phyloP scores from a whole-genome alignment of 2,888 invertebrate species.

The Acanthococcus lagerstroemiae region DNA sequence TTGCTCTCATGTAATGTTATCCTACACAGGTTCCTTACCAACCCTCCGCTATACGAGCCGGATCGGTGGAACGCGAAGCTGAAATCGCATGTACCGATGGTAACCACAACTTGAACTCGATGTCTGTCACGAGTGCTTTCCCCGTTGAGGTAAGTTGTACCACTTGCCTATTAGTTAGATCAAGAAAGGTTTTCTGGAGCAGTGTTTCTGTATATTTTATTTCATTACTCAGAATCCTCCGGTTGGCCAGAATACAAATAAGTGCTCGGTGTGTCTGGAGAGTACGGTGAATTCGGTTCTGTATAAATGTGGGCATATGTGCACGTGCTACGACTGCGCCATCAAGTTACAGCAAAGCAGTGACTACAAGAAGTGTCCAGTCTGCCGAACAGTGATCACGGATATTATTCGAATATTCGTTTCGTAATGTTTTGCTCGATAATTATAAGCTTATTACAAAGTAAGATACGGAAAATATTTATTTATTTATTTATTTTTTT shows the following conservation, averaged over 20 bases:
- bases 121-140: background rate
- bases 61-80: background rate
- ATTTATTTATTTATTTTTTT: no score
- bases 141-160: background rate
- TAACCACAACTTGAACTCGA: background rate
- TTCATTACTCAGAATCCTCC: background rate
- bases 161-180: no score
- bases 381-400: conserved; percentile 7
- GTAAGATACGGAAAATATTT: no score
- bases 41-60: background rate
- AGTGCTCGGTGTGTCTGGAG: conserved; percentile 13
- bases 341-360: background rate
- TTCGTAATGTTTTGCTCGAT: background rate
- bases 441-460: no score
- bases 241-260: conserved; percentile 1
- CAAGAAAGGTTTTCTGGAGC: no score
- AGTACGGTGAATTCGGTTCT: conserved; percentile 11
- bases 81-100: background rate
- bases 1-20: background rate
- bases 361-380: conserved; percentile 11
- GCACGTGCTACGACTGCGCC: conserved; percentile 17
- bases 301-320: conserved; percentile 23
- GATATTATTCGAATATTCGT: conserved; percentile 9
- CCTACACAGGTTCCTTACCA: background rate
- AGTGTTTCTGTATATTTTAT: background rate